Evolutionary conservation across 2,888 invertebrate species (phyloP).

Genomic region (Meganola albula): DNA sequence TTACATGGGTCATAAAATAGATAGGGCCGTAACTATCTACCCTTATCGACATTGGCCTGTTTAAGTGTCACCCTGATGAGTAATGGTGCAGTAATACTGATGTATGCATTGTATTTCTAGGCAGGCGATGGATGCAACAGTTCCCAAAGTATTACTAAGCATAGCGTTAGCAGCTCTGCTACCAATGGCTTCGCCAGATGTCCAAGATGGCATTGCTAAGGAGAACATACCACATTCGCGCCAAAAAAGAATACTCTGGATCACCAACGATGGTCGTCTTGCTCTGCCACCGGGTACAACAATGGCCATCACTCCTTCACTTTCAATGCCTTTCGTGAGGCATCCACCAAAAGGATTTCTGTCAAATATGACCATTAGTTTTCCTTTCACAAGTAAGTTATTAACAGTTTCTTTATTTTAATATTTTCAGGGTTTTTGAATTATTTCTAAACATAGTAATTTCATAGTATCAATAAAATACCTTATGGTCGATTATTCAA

Average conservation of each 20-base stretch:
- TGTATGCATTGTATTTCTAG: constrained; percentile 37
- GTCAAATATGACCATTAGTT: constrained; percentile 88
- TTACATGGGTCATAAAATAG: too few relatives aligned
- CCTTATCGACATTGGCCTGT: too few relatives aligned
- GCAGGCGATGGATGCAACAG: constrained; percentile 61
- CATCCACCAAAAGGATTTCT: constrained; percentile 92
- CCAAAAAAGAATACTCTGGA: constrained; percentile 89
- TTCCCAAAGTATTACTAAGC: constrained; percentile 64
- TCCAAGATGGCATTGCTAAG: constrained; percentile 48
- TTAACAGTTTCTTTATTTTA: too few relatives aligned
- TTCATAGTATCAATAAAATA: too few relatives aligned
- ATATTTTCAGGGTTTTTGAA: too few relatives aligned
- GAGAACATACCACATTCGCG: constrained; percentile 81
- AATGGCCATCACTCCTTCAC: constrained; percentile 86
- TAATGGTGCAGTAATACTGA: too few relatives aligned
- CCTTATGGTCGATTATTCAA: too few relatives aligned
- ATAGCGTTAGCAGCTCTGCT: constrained; percentile 65
- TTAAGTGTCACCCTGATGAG: too few relatives aligned
- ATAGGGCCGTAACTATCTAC: too few relatives aligned
- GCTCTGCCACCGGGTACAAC: constrained; percentile 90
- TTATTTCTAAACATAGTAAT: too few relatives aligned
- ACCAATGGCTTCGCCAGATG: constrained; percentile 57
- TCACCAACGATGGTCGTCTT: constrained; percentile 89
- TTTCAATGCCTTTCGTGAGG: constrained; percentile 88
- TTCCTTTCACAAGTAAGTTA: constrained; percentile 89